Base-by-base conservation (phyloP, 2,113 vertebrate species). In the Silurus asotus region DNA sequence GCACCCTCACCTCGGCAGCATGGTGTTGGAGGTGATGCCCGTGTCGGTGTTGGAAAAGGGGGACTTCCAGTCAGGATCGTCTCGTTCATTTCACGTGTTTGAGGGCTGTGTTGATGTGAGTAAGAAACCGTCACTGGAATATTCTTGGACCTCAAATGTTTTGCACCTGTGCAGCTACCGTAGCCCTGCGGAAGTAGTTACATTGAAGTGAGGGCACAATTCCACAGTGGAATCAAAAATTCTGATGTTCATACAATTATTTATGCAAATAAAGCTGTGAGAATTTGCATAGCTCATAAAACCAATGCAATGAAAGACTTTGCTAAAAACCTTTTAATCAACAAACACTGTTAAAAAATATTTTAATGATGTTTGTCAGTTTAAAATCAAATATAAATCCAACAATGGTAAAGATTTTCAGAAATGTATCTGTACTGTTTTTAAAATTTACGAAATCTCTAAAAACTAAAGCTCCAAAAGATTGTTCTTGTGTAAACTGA, bases 71-170 rank as follows among this genome's bases (percentile, higher is more conserved):
- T 81, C 51, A 37, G n/a, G 8, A 8, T 59, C 3, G 28, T 64
- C 70, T 74, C 28, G 0, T 61, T 17, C 0, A 55, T 53, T 59
- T 9, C 77, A 6, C 20, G 28, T 5, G 13, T 48, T 17, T 0
- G 64, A 59, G 76, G 0, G 23, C 14, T 20, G 48, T 72, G n/a
- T n/a, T n/a, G 37, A 37, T 56, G 49, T 75, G 56, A n/a, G 20
- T 20, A 45, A 2, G 82, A n/a, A 48, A 75, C 76, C 25, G 77
- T 51, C 76, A 67, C 28, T 19, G 89, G 83, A 45, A 92, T 69
- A 1, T 79, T 58, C 49, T 92, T 92, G n/a, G 81, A 90, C 65
- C 53, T 67, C 55, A 82, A 59, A n/a, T 45, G 56, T 80, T 92
- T 92, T 51, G 69, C 4, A 37, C 49, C 5, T 13, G 48, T 61